These are phyloP conservation scores for Ridgeia piscesae DNA, from an alignment of 1,140 invertebrate species.

Conservation along the genomic window DNA sequence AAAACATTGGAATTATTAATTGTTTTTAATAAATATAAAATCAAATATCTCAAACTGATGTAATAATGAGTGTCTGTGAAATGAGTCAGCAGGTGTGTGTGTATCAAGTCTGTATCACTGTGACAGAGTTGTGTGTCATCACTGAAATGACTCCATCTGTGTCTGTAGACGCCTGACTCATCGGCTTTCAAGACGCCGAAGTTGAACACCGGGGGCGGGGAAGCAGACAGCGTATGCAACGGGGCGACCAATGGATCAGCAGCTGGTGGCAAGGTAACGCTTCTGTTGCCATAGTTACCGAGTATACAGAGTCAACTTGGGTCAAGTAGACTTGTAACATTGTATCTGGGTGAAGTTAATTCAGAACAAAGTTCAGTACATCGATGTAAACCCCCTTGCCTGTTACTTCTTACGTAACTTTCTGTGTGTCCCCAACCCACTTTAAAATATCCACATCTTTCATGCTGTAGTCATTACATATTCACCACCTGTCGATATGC, in stretches of 20 bases:
- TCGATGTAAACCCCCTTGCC: not conserved
- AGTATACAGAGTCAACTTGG: no score
- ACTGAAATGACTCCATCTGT: not conserved
- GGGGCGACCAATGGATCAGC: not conserved
- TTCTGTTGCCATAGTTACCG: not conserved
- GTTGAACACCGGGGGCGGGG: not conserved
- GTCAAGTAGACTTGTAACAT: not conserved
- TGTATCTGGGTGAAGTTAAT: not conserved
- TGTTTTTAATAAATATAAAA: no score
- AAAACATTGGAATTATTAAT: no score
- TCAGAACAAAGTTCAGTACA: not conserved
- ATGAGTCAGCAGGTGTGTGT: no score
- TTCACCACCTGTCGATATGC: no score
- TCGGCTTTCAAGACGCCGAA: not conserved
- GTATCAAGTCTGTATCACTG: no score
- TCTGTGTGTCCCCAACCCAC: no score
- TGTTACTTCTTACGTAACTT: not conserved
- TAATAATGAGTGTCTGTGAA: no score
- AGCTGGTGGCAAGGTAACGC: not conserved
- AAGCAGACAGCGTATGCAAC: not conserved
- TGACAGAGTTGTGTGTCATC: not conserved
- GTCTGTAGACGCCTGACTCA: not conserved
- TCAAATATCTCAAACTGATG: no score
- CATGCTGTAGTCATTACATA: no score
- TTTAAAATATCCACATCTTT: no score